Conservation (phyloP, 2,797 vertebrate species). For the Hirundo rustica region DNA sequence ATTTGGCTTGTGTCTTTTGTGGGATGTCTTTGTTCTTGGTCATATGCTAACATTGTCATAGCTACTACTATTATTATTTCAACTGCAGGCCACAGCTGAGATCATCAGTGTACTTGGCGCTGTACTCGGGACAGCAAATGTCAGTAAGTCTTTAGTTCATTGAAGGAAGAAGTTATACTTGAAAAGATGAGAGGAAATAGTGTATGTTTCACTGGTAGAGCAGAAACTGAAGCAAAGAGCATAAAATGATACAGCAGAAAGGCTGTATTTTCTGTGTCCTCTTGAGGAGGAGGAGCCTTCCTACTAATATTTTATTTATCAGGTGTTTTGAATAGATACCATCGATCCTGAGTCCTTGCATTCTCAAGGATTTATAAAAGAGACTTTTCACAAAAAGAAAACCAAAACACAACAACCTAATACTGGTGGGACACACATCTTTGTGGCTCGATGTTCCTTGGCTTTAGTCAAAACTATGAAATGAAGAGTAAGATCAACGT, state of each 20-base stretch:
- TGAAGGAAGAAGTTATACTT: background rate
- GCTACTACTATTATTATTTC: slow-evolving; percentile 30
- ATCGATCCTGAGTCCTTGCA: background rate
- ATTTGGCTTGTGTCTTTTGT: background rate
- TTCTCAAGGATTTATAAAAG: background rate
- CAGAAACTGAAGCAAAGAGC: background rate
- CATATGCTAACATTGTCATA: slow-evolving; percentile 4
- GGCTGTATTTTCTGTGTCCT: background rate
- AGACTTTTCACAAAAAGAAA: background rate
- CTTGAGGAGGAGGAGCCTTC: background rate
- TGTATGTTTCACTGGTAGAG: background rate
- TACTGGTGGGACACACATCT: background rate
- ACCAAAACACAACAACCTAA: background rate
- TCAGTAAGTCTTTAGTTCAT: background rate
- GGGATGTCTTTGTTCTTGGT: slow-evolving; percentile 14
- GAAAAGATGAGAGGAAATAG: background rate
- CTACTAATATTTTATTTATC: background rate
- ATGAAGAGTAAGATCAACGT: background rate
- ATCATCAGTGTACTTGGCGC: background rate
- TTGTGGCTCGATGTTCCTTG: background rate
- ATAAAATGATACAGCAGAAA: background rate
- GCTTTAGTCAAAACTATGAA: background rate
- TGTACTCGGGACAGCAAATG: background rate
- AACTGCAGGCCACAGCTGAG: slow-evolving; percentile 2
- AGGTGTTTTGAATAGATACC: background rate